Evolutionary conservation across 2,797 vertebrate species (phyloP).

Genomic region (Lepilemur septentrionalis): DNA sequence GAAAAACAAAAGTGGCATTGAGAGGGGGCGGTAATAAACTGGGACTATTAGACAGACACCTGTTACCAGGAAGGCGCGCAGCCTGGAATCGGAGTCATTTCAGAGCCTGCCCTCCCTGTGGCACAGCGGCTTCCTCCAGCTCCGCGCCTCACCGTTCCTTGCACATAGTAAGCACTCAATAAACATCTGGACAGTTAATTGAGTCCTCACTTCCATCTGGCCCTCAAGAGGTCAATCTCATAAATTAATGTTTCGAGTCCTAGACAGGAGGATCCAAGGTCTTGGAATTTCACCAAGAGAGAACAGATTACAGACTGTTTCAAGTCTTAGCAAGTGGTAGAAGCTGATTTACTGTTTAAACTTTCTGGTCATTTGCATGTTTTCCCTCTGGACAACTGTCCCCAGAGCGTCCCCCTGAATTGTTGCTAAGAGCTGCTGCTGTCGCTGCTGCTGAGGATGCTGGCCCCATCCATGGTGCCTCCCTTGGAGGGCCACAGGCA

Average conservation of each 20-base stretch:
- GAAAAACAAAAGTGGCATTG: slow-evolving; percentile 72
- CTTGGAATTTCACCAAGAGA: background rate
- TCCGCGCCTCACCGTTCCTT: background rate
- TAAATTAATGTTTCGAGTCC: background rate
- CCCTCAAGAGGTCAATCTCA: background rate
- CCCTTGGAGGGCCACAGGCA: too few species aligned
- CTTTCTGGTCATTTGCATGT: slow-evolving; percentile 4
- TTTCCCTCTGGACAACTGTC: background rate
- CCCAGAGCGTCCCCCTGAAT: background rate
- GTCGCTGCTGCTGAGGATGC: background rate
- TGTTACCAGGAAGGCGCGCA: slow-evolving; percentile 3
- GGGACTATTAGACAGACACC: background rate
- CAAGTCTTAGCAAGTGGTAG: background rate
- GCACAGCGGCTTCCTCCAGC: accelerated
- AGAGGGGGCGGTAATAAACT: background rate
- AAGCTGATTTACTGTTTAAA: background rate
- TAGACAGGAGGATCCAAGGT: background rate
- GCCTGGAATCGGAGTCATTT: background rate
- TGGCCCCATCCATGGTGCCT: background rate
- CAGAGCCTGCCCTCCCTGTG: background rate
- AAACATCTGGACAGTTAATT: background rate
- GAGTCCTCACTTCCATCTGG: background rate
- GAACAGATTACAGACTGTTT: background rate
- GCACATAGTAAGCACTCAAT: background rate
- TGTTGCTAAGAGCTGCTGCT: background rate